Base-by-base conservation (phyloP, 2,113 vertebrate genomes). In the Elgaria multicarinata region DNA sequence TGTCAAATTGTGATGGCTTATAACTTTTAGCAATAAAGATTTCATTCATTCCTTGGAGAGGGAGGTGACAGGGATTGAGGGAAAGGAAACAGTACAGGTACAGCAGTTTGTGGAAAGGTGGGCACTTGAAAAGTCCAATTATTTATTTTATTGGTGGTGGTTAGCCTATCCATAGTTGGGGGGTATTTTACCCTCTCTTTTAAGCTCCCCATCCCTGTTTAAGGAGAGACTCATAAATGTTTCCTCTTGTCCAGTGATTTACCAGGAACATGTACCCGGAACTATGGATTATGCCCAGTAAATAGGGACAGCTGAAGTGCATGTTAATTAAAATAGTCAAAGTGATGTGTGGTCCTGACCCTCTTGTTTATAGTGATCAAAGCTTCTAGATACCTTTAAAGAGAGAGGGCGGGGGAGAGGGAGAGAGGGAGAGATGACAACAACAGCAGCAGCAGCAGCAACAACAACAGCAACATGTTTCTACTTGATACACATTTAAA, bases 301-400 rank as follows among this genome's bases (percentile, higher is more conserved):
- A 85, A 85, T 9, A 36, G 53, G 53, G 36, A 7, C 26, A 62
- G 53, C 6, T 75, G 84, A 75, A 74, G 16, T 85, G 46, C 14
- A 76, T 75, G 13, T 74, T 62, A 80, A 87, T 36, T 80, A 79
- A 55, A 71, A 80, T 71, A 28, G 3, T 71, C 26, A 50, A 50
- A 67, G 20, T 5, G 39, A 64, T 31, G 7, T 77, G 13, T 50
- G 22, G 5, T 28, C 14, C 44, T 69, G 33, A 69, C 62, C 39
- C 24, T 71, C n/a, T 86, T 94, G 72, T 93, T 95, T 95, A 90
- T 18, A 90, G 67, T 5, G 33, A 87, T 90, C 84, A 91, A 55
- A 90, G 81, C 58, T 86, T 92, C 36, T n/a, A 80, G 90, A 92
- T 72, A 53, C 58, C 64, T 90, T 93, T 64, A 0, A 0, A 89